Percentiles rank a stretch among this genome's conserved stretches.
These are phyloP conservation scores for Tyria jacobaeae DNA, from an alignment of 2,888 invertebrate species.

Conservation along the genomic window DNA sequence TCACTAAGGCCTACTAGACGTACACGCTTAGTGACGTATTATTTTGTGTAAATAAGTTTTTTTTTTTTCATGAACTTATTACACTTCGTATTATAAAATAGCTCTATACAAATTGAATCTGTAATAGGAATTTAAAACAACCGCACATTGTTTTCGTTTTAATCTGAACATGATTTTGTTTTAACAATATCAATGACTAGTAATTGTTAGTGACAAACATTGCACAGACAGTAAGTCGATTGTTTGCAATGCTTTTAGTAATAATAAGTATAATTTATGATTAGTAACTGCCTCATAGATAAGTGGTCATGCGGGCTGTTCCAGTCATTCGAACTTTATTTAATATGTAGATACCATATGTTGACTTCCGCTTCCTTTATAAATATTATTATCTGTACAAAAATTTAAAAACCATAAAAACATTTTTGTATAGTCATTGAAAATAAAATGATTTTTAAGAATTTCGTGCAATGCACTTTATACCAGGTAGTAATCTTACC, in stretches of 20 bases:
- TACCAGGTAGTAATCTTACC: not conserved
- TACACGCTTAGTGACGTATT: not conserved
- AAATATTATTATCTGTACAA: not conserved
- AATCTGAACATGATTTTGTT: slow-evolving; percentile 29
- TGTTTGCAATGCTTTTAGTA: slow-evolving; percentile 38
- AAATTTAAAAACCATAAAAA: not conserved
- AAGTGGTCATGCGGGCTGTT: slow-evolving; percentile 41
- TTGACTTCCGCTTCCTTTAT: slow-evolving; percentile 33
- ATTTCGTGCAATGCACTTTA: not conserved
- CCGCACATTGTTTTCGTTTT: slow-evolving; percentile 21
- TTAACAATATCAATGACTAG: slow-evolving; percentile 35
- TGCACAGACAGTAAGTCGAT: slow-evolving; percentile 27
- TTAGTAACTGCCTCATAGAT: slow-evolving; percentile 28
- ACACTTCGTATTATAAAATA: not conserved
- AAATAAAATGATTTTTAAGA: not conserved
- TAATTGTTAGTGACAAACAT: slow-evolving; percentile 39
- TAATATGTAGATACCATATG: slow-evolving; percentile 22
- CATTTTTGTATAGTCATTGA: not conserved
- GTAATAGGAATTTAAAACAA: slow-evolving; percentile 16
- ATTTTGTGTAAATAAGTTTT: no score
- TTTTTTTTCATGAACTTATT: not conserved
- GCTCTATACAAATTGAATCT: slow-evolving; percentile 1
- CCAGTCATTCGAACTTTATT: slow-evolving; percentile 30
- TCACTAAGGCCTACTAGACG: no score
- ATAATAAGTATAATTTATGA: slow-evolving; percentile 41